Base-by-base conservation (phyloP, 2,888 invertebrate genomes). In the Eristalis arbustorum region DNA sequence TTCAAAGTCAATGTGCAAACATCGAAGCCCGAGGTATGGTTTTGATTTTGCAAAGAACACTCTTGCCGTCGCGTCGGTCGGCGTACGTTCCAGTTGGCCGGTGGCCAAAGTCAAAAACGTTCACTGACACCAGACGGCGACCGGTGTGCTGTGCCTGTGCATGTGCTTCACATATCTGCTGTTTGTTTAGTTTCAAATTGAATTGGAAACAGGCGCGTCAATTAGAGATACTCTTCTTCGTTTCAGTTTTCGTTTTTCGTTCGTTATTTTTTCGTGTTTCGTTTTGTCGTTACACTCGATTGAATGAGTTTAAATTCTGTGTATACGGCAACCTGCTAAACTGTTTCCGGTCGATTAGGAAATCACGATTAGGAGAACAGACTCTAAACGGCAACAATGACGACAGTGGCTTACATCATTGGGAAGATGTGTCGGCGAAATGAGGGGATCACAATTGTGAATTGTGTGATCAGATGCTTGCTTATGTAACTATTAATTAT, bases 81-180 rank as follows among this genome's bases (percentile, higher is more conserved):
- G 77, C 82, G 57, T 73, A 77, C 71, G 85, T 82, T 85, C 77
- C 74, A 85, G 77, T 85, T 85, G 85, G 85, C 85, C 77, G 64
- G 59, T 71, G 69, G 82, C 85, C 85, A 85, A 82, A 78, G 82
- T 74, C 82, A 74, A 73, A n/a, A 85, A 77, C 77, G 57, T 82
- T 74, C 74, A 81, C 77, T 77, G 77, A 85, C 85, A 81, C 77
- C 64, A 78, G 68, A 69, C n/a, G n/a, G n/a, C n/a, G n/a, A n/a
- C 56, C 25, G 59, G 49, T 68, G 56, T 23, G 18, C 1, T 49
- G n/a, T 25, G 31, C 6, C 49, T 18, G 18, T 49, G 49, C 18
- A 49, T 49, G 18, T 49, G 18, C 18, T 49, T 49, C 49, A 18
- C 49, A 18, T 56, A 71, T 49, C 14, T 14, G 56, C 23, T 59